phyloP scores from a whole-genome alignment of 1,140 invertebrate species.

The Drosophila guanche region DNA sequence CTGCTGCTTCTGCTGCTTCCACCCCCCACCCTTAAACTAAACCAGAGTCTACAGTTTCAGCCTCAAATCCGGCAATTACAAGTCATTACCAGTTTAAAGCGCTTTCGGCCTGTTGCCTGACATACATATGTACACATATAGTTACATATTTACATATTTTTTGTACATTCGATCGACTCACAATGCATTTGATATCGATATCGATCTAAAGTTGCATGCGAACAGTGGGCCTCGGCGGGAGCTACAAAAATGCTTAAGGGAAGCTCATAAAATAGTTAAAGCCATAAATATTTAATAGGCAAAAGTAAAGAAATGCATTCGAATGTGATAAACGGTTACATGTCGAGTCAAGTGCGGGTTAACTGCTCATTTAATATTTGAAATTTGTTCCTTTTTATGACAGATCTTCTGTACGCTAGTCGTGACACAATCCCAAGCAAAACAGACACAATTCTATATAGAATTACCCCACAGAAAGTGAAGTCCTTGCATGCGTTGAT shows the following conservation, averaged over 20 bases:
- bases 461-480: no score
- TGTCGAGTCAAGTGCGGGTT: conserved; percentile 7
- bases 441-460: conserved; percentile 23
- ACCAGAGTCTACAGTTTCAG: not conserved
- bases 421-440: conserved; percentile 21
- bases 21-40: not conserved
- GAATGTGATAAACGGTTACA: not conserved
- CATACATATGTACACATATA: not conserved
- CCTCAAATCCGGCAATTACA: conserved; percentile 28
- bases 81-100: conserved; percentile 53
- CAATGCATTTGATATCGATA: conserved; percentile 34
- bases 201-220: conserved; percentile 17
- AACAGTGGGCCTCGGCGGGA: conserved; percentile 8
- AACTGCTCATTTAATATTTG: conserved; percentile 33
- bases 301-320: not conserved
- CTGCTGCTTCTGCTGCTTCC: no score
- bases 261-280: no score
- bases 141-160: not conserved
- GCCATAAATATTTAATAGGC: no score
- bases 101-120: conserved; percentile 27
- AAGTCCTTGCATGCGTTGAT: no score
- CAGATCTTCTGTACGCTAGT: conserved; percentile 6
- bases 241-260: no score
- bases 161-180: conserved; percentile 18
- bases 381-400: conserved; percentile 37